Base-by-base conservation (phyloP, 2,888 invertebrate genomes). In the Callyntrura guangdongensis region DNA sequence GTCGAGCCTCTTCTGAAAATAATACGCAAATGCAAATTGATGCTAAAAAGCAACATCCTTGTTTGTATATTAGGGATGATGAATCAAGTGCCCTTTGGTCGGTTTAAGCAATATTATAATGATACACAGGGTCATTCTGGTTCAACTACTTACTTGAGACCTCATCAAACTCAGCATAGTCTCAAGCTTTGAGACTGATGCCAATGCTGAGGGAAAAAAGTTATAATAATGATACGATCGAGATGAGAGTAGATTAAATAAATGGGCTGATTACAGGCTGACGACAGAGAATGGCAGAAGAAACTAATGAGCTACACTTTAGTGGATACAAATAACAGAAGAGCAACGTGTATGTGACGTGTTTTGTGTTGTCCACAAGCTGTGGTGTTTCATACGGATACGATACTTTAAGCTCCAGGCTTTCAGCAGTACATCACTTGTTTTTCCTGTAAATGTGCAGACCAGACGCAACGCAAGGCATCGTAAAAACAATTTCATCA, bases 21-120 rank as follows among this genome's bases (percentile, higher is more conserved):
- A 36, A 67, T 12, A 27, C 36, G 67, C 12, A 27, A 67, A 27
- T 27, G 36, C 36, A 36, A 36, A 36, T 36, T 2, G 36, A 2
- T 36, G 36, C 36, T 36, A 36, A 36, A 36, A 36, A 36, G 2
- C 25, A 14, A 64, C 25, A 64, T 67, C 67, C 67, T 67, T 67
- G 67, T 36, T 22, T 8, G 22, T 67, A 67, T 47, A 74, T 47
- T 47, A 74, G n/a, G 12, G 27, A 0, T 47, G 47, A 74, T 74
- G 2, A 74, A 27, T 77, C 59, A 74, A 77, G 74, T 84, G 89
- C 84, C 89, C 83, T 89, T 89, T 89, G 89, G 36, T 77, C 85
- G 25, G 61, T 67, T 64, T 20, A 20, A 87, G 67, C 27, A 56
- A 82, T 27, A 56, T 82, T 20, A 53, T 79, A 17, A 74, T 82